Percentiles rank a stretch among this genome's conserved stretches.
Evolutionary conservation across 2,888 invertebrate genomes (phyloP).

Genomic region (Melanostoma mellinum): DNA sequence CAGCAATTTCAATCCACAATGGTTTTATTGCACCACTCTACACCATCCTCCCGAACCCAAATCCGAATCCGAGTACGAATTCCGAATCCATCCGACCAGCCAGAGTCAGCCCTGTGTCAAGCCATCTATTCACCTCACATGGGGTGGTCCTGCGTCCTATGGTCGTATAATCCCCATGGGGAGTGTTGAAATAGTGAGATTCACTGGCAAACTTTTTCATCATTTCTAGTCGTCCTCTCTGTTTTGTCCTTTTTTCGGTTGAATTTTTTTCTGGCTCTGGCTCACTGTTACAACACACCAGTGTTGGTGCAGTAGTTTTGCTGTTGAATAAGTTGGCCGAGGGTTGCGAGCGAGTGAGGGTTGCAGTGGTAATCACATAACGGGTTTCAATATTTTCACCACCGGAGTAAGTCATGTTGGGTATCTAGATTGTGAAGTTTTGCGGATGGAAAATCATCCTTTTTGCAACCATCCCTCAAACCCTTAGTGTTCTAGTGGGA

Average conservation of each 20-base stretch:
- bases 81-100: not conserved
- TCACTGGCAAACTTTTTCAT: constrained; percentile 66
- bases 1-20: constrained; percentile 65
- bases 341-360: constrained; percentile 11
- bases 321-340: constrained; percentile 33
- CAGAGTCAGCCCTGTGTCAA: constrained; percentile 47
- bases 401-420: constrained; percentile 72
- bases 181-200: constrained; percentile 70
- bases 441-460: constrained; percentile 72
- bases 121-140: constrained; percentile 61
- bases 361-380: constrained; percentile 71
- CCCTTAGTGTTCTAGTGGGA: constrained; percentile 15
- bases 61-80: constrained; percentile 1
- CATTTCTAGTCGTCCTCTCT: constrained; percentile 17
- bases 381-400: constrained; percentile 73
- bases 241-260: constrained; percentile 62
- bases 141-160: constrained; percentile 37
- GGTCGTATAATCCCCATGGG: constrained; percentile 41
- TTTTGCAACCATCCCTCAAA: constrained; percentile 43
- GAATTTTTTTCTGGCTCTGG: constrained; percentile 22
- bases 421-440: constrained; percentile 71
- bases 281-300: too few species aligned
- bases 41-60: constrained; percentile 3
- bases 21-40: constrained; percentile 65
- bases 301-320: constrained; percentile 62